These are phyloP conservation scores for Lottia gigantea DNA, from an alignment of 2,888 invertebrate species.

Conservation along the genomic window DNA sequence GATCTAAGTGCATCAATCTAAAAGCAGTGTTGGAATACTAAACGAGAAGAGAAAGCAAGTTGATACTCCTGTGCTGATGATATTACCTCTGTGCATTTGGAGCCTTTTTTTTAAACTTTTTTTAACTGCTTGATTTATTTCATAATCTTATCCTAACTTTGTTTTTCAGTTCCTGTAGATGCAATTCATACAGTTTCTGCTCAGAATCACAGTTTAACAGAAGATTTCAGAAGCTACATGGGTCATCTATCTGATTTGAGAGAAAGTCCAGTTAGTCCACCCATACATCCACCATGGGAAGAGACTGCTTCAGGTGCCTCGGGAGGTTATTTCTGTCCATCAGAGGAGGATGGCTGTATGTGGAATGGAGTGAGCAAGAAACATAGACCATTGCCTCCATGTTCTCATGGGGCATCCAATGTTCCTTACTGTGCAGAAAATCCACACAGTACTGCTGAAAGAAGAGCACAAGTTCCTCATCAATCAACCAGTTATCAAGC, in stretches of 20 bases:
- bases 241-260: constrained; percentile 49
- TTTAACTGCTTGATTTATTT: too few species aligned
- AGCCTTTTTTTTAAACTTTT: too few species aligned
- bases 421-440: constrained; percentile 1
- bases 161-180: constrained; percentile 3
- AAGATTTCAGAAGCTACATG: constrained; percentile 52
- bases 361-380: constrained; percentile 13
- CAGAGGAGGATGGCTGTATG: constrained; percentile 34
- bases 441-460: constrained; percentile 1
- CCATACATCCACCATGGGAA: constrained; percentile 19
- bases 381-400: constrained; percentile 3
- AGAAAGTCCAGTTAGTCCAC: constrained; percentile 24
- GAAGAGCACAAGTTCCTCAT: constrained; percentile 24
- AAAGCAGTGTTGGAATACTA: too few species aligned
- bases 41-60: too few species aligned
- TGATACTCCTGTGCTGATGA: too few species aligned
- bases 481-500: constrained; percentile 31
- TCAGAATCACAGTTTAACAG: constrained; percentile 30
- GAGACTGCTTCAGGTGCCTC: constrained; percentile 23
- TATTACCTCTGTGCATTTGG: too few species aligned
- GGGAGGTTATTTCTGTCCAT: constrained; percentile 36
- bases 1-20: too few species aligned
- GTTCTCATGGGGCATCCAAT: not conserved
- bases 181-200: not conserved
- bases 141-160: not conserved